Evolutionary conservation across 2,888 invertebrate genomes (phyloP), one percentile per base, ranked within the genome.

Genomic region (Sphaerophoria rueppellii): DNA sequence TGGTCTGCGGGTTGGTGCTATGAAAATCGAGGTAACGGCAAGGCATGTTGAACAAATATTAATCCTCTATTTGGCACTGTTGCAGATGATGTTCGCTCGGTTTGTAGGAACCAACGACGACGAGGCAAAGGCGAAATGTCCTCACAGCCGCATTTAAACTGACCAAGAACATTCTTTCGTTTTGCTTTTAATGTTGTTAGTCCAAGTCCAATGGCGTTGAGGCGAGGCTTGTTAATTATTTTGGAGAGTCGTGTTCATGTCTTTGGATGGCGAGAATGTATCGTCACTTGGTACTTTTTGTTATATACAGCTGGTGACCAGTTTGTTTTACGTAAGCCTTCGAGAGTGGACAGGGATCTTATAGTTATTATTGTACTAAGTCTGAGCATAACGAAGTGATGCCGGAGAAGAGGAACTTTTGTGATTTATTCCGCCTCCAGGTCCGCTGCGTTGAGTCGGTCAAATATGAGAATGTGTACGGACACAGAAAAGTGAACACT

Each of bases 31-130:
- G 61, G 32, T 32, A 61, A 61, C 43, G 46, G 61, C 32, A 52
- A 55, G 52, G 69, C 85, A 80, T 80, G 85, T 85, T 80, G 72
- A 80, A 85, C 85, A 85, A 85, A 85, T 85, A 85, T 80, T 80
- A 85, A 85, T 85, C 80, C 85, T 85, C 35, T 70, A 79, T 85
- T 80, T 80, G 76, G 85, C 72, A 85, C 85, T 80, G 85, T 76
- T 85, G 85, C 85, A 80, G 85, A 85, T 85, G 85, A 80, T 85
- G 80, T 85, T 58, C 76, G 80, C 40, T 69, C 54, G 76, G 76
- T 72, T 70, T 73, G 69, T n/a, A n/a, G n/a, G n/a, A n/a, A n/a
- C n/a, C n/a, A n/a, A n/a, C n/a, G n/a, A n/a, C n/a, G n/a, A n/a
- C 76, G 63, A 63, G 80, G 67, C 71, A 72, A 70, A 73, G 35